These are phyloP conservation scores for Cyanoderma ruficeps DNA, from an alignment of 2,113 vertebrate genomes.

Conservation along the genomic window DNA sequence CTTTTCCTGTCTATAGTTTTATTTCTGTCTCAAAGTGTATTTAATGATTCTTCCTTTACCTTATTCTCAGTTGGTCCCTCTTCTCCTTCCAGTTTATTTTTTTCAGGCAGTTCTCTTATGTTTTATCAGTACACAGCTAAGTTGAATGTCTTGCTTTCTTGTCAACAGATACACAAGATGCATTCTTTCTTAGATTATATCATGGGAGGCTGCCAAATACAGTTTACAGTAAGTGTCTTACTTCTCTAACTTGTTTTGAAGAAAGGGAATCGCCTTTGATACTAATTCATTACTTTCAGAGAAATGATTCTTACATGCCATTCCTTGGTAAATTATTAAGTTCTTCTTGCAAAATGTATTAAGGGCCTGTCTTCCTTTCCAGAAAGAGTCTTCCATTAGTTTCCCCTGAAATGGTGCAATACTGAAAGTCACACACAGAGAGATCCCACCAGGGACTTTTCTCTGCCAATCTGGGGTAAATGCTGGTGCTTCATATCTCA, in stretches of 20 bases:
- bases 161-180: conserved; percentile 95
- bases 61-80: neutral
- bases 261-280: neutral
- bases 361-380: neutral
- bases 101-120: neutral
- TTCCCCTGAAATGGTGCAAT: neutral
- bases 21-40: neutral
- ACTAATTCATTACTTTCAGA: neutral
- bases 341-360: neutral
- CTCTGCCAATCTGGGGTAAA: neutral
- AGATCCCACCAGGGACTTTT: neutral
- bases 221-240: conserved; percentile 91
- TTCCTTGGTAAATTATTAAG: neutral
- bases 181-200: conserved; percentile 99
- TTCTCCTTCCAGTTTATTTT: neutral
- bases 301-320: neutral
- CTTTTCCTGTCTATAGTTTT: neutral
- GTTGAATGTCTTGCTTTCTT: conserved; percentile 12
- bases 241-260: neutral
- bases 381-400: neutral
- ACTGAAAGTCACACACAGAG: neutral
- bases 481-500: neutral
- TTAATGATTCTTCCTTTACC: neutral
- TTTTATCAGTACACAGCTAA: conserved; percentile 11
- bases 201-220: conserved; percentile 99